Evolutionary conservation across 2,888 invertebrate genomes (phyloP).

Genomic region (Atherix ibis): DNA sequence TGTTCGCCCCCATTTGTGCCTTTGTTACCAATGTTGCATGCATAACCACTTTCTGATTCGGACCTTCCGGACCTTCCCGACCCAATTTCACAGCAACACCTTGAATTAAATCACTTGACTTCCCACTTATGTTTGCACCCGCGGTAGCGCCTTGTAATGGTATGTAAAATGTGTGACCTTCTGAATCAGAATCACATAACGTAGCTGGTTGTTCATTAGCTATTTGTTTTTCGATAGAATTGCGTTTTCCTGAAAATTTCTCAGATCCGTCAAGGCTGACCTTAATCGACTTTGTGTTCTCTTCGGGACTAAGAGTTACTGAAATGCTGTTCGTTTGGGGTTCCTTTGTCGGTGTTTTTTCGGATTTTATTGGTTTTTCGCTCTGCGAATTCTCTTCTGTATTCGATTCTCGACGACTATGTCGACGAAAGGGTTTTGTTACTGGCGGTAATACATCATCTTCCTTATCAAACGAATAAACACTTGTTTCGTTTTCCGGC

Average conservation of each 20-base stretch:
- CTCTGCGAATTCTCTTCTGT: conserved; percentile 14
- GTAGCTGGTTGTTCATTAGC: conserved; percentile 9
- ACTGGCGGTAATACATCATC: conserved; percentile 33
- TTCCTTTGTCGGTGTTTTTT: conserved; percentile 18
- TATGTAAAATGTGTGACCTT: conserved; percentile 46
- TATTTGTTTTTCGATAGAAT: conserved; percentile 6
- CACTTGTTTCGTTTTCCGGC: conserved; percentile 50
- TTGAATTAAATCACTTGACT: conserved; percentile 34
- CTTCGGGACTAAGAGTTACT: conserved; percentile 29
- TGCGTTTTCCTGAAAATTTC: conserved; percentile 5
- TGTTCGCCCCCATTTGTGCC: conserved; percentile 34
- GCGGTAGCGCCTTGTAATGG: conserved; percentile 37
- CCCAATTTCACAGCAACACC: conserved; percentile 48
- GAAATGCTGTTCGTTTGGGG: conserved; percentile 19
- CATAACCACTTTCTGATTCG: conserved; percentile 44
- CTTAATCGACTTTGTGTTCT: conserved; percentile 36
- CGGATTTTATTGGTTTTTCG: conserved; percentile 18
- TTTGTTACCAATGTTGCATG: conserved; percentile 48
- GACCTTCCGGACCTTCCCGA: conserved; percentile 44
- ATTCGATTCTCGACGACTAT: conserved; percentile 32
- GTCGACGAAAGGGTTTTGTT: conserved; percentile 41
- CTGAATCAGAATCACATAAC: conserved; percentile 38
- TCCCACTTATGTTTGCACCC: conserved; percentile 21
- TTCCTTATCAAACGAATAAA: conserved; percentile 56
- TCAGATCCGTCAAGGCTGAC: conserved; percentile 33